These are phyloP conservation scores for Heteromurus nitidus DNA, from an alignment of 2,888 invertebrate genomes.

Conservation along the genomic window DNA sequence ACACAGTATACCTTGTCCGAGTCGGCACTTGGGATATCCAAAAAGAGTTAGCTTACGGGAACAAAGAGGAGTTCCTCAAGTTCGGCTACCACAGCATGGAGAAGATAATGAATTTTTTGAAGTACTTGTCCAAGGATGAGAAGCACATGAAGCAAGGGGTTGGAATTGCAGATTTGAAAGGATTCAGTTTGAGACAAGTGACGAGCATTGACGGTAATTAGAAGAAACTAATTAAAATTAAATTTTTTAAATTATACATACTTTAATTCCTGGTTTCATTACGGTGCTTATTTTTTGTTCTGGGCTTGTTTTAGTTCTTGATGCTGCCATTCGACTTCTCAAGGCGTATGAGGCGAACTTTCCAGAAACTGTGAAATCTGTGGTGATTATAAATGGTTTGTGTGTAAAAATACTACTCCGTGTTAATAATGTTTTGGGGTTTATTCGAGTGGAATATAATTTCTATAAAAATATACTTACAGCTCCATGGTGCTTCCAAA, in stretches of 20 bases:
- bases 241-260: too few species aligned
- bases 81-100: constrained; percentile 42
- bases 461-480: background rate
- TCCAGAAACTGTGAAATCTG: constrained; percentile 50
- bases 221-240: too few species aligned
- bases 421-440: background rate
- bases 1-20: constrained; percentile 12
- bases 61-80: constrained; percentile 55
- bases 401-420: background rate
- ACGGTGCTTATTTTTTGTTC: too few species aligned
- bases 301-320: constrained; percentile 47
- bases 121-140: constrained; percentile 12
- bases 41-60: constrained; percentile 51
- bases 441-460: background rate
- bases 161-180: constrained; percentile 51
- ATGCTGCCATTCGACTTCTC: constrained; percentile 30
- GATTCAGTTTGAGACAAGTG: constrained; percentile 53
- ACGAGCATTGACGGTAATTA: constrained; percentile 54
- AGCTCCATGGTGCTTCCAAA: constrained; percentile 54
- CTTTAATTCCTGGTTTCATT: too few species aligned
- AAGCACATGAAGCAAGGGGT: constrained; percentile 47
- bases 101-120: constrained; percentile 31
- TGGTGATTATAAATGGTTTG: constrained; percentile 55
- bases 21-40: constrained; percentile 63
- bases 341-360: constrained; percentile 55